A percentile compares a stretch with the other conserved stretches of the same genome.
Evolutionary conservation across 2,113 vertebrate species (phyloP).

Genomic region (Cacatua alba): DNA sequence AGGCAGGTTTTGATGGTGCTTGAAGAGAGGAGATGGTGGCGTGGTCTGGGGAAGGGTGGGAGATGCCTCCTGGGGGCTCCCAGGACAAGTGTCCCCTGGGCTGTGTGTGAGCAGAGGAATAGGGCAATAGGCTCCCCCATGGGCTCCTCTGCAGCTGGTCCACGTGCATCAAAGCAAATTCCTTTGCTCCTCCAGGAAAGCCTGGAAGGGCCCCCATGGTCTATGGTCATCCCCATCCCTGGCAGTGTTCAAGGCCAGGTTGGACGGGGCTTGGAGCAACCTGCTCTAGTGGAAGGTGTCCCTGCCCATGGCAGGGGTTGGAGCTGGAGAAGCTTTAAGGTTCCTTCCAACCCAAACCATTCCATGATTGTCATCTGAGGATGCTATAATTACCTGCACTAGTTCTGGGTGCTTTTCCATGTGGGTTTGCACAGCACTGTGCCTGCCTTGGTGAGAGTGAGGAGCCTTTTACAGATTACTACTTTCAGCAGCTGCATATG

Average conservation of each 20-base stretch:
- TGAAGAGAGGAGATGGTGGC: background rate
- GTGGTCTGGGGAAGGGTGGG: background rate
- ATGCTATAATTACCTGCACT: accelerated
- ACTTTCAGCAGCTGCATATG: background rate
- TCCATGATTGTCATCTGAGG: accelerated
- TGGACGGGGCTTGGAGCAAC: background rate
- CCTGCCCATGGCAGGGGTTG: background rate
- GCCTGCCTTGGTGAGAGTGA: background rate
- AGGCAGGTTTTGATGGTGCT: background rate
- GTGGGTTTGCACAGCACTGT: background rate
- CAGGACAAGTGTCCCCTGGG: accelerated
- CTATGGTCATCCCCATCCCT: background rate
- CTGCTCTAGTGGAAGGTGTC: background rate
- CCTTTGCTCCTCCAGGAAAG: background rate
- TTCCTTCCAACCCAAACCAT: background rate
- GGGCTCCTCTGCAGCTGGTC: background rate
- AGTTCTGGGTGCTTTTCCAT: background rate
- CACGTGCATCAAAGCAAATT: background rate
- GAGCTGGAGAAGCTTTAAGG: background rate
- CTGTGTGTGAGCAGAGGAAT: background rate
- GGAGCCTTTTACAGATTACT: background rate
- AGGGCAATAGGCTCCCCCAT: background rate
- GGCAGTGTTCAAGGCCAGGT: background rate
- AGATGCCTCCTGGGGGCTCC: background rate
- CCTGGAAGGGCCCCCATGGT: accelerated